phyloP scores from a whole-genome alignment of 2,797 vertebrate species.

The Thripadectes ignobilis region DNA sequence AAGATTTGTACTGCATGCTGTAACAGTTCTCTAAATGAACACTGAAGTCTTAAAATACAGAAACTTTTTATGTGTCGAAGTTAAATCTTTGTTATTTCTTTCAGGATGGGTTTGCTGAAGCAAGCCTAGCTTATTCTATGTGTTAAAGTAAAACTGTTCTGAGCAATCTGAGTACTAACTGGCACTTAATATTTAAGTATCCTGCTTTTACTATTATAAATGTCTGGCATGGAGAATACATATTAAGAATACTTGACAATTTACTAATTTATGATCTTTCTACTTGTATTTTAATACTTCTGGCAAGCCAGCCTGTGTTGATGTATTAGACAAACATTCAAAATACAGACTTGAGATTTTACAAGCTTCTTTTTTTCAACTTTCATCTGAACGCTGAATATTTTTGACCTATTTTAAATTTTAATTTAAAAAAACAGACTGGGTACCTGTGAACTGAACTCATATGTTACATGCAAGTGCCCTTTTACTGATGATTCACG shows the following conservation, averaged over 20 bases:
- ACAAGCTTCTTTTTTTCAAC: slow-evolving; percentile 48
- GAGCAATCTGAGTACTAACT: slow-evolving; percentile 26
- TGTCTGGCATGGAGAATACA: slow-evolving; percentile 66
- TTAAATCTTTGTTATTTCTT: slow-evolving; percentile 56
- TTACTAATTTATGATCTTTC: slow-evolving; percentile 77
- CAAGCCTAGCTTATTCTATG: slow-evolving; percentile 25
- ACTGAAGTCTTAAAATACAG: slow-evolving; percentile 65
- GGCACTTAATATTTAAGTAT: slow-evolving; percentile 59
- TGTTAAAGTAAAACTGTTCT: slow-evolving; percentile 41
- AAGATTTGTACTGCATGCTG: slow-evolving; percentile 45
- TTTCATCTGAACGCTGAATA: slow-evolving; percentile 67
- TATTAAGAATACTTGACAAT: slow-evolving; percentile 72
- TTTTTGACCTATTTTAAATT: slow-evolving; percentile 73
- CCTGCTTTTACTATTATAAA: slow-evolving; percentile 68
- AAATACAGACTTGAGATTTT: slow-evolving; percentile 72
- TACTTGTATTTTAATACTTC: slow-evolving; percentile 74
- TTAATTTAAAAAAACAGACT: slow-evolving; percentile 69
- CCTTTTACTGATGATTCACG: slow-evolving; percentile 51
- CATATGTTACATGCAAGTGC: slow-evolving; percentile 57
- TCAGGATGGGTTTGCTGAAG: slow-evolving; percentile 41
- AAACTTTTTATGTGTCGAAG: slow-evolving; percentile 49
- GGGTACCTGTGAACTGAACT: slow-evolving; percentile 65
- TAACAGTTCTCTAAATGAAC: slow-evolving; percentile 67
- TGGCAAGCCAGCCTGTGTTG: slow-evolving; percentile 72
- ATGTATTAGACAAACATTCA: slow-evolving; percentile 73